These are phyloP conservation scores for Salticus scenicus DNA, from an alignment of 2,888 invertebrate species.

Conservation along the genomic window DNA sequence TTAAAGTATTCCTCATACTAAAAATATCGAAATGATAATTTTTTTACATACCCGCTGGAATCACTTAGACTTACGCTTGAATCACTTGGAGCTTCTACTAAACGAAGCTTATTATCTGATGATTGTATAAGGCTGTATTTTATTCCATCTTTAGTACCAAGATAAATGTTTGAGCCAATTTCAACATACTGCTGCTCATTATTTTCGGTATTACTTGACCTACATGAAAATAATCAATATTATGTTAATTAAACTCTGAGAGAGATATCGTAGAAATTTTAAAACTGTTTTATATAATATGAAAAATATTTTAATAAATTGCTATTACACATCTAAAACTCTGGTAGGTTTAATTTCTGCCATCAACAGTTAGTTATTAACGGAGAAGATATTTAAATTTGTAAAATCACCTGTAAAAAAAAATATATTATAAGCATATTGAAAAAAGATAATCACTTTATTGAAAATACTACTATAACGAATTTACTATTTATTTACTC, in stretches of 20 bases:
- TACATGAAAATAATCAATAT: neutral
- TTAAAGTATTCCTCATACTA: no score
- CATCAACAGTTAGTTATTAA: neutral
- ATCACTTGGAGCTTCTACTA: slow-evolving; percentile 36
- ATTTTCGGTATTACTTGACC: neutral
- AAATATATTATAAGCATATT: neutral
- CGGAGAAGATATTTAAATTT: neutral
- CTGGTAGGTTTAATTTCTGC: neutral
- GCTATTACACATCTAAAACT: neutral
- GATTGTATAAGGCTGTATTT: slow-evolving; percentile 46
- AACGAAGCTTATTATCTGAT: slow-evolving; percentile 41
- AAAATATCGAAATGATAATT: no score
- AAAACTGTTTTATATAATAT: neutral
- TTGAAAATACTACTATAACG: neutral
- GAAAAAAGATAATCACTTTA: neutral
- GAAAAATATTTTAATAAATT: neutral
- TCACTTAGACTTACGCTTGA: neutral
- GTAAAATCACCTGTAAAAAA: neutral
- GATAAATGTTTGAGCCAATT: slow-evolving; percentile 41
- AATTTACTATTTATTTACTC: neutral
- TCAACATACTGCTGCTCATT: slow-evolving; percentile 51
- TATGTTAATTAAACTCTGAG: no score
- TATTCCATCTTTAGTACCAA: slow-evolving; percentile 61
- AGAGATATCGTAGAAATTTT: neutral
- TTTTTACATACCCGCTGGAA: neutral